Conservation (phyloP, 2,113 vertebrate species). For the Stigmatopora argus region DNA sequence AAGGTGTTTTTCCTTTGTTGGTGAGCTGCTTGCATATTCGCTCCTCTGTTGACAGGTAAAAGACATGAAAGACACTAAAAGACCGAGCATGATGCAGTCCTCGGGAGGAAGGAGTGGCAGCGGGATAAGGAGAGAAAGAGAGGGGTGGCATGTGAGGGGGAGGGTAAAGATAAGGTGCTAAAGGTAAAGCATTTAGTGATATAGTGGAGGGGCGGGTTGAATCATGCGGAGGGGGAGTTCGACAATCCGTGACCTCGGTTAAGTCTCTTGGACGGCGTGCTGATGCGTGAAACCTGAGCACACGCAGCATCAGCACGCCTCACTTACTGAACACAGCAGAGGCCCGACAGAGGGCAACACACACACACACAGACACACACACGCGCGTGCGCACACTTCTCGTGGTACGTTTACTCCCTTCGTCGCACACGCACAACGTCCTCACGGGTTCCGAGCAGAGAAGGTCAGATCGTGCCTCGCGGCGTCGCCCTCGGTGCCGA, state of each 20-base stretch:
- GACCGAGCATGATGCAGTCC: slow-evolving; percentile 60
- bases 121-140: slow-evolving; percentile 27
- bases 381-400: slow-evolving; percentile 12
- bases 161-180: slow-evolving; percentile 29
- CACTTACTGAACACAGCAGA: slow-evolving; percentile 68
- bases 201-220: slow-evolving; percentile 50
- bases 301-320: slow-evolving; percentile 70
- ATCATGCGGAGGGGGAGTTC: slow-evolving; percentile 33
- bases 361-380: slow-evolving; percentile 36
- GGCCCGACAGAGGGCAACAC: slow-evolving; percentile 59
- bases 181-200: slow-evolving; percentile 55
- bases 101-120: slow-evolving; percentile 41
- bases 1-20: slow-evolving; percentile 65
- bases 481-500: slow-evolving; percentile 36
- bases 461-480: slow-evolving; percentile 50
- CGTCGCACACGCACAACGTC: slow-evolving; percentile 19
- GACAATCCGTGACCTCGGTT: slow-evolving; percentile 66
- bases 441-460: slow-evolving; percentile 26
- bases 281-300: slow-evolving; percentile 72
- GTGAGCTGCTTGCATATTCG: slow-evolving; percentile 52
- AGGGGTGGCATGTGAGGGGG: slow-evolving; percentile 20
- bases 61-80: slow-evolving; percentile 67
- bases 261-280: slow-evolving; percentile 65
- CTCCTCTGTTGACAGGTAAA: slow-evolving; percentile 68
- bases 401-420: slow-evolving; percentile 30